Evolutionary conservation across 2,113 vertebrate species (phyloP), one percentile per base, ranked within the genome.

Genomic region (Anguilla japonica): DNA sequence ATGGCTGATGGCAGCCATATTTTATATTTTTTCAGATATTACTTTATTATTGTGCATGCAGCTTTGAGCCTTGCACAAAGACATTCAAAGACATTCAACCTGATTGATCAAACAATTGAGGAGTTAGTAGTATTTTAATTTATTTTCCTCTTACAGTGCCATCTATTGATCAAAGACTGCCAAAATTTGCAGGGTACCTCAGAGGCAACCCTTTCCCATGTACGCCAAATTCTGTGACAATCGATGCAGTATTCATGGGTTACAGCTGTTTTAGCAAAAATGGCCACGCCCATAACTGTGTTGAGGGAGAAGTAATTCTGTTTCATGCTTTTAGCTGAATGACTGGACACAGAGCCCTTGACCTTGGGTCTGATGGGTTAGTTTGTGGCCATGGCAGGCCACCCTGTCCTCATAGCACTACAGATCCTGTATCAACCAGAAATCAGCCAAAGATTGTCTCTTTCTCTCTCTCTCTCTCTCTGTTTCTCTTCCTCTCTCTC

Each of bases 81-180:
- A 34, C 34, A 34, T 34, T 34, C 34, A 34, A 34, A 34, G 34
- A 46, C 9, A 6, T 46, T 46, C 43, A 46, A 46, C 43, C 43
- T 6, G 43, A 46, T 46, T 46, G 43, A 9, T 9, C 43, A 46
- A 46, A 46, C 9, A 6, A 9, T 46, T 46, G 43, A 46, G 4
- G 43, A 46, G 4, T 46, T 46, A 46, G 34, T 46, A 46, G 43
- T 5, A 5, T 6, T 46, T 46, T 46, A 46, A 46, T 6, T 46
- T 5, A 46, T 46, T 46, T 46, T 5, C 43, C 9, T 46, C 43
- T 46, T 46, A 81, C 39, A 81, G 16, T 41, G 41, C 16, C 84
- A 75, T 90, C 75, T 87, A 84, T 89, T 87, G 87, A 87, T 84
- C 87, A 87, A 87, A 87, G 84, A 84, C 43, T 34, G 34, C 34